Conservation (phyloP, 2,113 vertebrate genomes). For the Natator depressus region DNA sequence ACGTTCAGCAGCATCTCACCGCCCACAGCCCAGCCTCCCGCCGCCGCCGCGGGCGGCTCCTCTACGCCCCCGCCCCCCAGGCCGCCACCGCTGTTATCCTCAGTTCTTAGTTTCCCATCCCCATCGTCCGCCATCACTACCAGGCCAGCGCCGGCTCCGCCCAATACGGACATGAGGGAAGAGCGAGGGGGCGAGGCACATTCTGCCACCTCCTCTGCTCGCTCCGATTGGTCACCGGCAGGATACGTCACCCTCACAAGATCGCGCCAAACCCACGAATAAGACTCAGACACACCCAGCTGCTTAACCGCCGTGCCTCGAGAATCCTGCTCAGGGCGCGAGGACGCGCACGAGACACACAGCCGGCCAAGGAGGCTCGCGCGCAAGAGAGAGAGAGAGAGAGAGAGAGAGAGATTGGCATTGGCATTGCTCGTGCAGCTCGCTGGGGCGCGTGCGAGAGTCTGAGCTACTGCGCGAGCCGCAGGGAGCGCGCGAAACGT, state of each 20-base stretch:
- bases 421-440: not conserved
- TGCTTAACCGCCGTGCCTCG: not conserved
- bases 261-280: not conserved
- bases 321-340: not conserved
- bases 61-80: constrained; percentile 72
- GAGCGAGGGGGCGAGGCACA: not conserved
- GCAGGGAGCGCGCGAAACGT: no score
- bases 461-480: not conserved
- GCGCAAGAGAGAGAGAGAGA: not conserved
- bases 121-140: constrained; percentile 81
- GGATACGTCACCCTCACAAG: not conserved
- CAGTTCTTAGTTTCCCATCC: constrained; percentile 78
- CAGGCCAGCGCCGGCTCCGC: constrained; percentile 48
- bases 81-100: constrained; percentile 62
- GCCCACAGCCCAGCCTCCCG: constrained; percentile 72
- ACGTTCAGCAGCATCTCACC: constrained; percentile 85
- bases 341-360: not conserved
- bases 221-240: not conserved
- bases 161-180: not conserved
- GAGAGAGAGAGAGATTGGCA: no score
- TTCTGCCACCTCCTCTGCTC: not conserved
- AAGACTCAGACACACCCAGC: not conserved
- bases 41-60: constrained; percentile 70
- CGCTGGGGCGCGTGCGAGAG: no score
- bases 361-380: not conserved